phyloP scores from a whole-genome alignment of 2,797 vertebrate species.

The Rousettus madagascariensis region DNA sequence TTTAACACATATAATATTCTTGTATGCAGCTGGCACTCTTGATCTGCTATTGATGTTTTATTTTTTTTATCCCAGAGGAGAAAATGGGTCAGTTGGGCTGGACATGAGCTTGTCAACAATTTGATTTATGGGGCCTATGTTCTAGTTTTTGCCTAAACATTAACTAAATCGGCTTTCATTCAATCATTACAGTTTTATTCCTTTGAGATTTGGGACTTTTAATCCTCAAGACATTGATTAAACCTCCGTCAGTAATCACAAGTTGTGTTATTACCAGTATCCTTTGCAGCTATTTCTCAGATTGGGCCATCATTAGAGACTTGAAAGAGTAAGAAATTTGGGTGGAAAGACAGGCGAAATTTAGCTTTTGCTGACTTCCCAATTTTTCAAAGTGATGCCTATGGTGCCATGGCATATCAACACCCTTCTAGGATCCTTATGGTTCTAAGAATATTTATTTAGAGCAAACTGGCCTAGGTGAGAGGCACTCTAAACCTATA shows the following conservation, averaged over 20 bases:
- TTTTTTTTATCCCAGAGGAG: conserved; percentile 41
- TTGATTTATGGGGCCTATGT: conserved; percentile 62
- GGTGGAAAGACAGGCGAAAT: neutral
- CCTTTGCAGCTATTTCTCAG: conserved; percentile 42
- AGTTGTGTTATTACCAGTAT: neutral
- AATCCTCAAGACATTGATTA: conserved; percentile 72
- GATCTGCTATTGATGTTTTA: neutral
- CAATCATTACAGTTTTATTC: conserved; percentile 65
- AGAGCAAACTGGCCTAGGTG: neutral
- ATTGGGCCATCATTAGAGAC: neutral
- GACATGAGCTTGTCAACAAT: conserved; percentile 61
- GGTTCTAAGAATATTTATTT: neutral
- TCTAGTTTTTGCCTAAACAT: conserved; percentile 46
- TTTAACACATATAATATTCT: neutral
- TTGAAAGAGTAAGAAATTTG: neutral
- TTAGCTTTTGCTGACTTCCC: neutral
- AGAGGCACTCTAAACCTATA: neutral
- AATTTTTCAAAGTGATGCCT: neutral
- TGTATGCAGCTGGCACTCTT: neutral
- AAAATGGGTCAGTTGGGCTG: conserved; percentile 23
- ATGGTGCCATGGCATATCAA: neutral
- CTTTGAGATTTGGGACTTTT: conserved; percentile 62
- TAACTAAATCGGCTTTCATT: conserved; percentile 65
- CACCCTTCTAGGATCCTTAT: neutral
- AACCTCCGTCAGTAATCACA: conserved; percentile 59